Evolutionary conservation across 2,888 invertebrate species (phyloP).

Genomic region (Anorthoa munda): DNA sequence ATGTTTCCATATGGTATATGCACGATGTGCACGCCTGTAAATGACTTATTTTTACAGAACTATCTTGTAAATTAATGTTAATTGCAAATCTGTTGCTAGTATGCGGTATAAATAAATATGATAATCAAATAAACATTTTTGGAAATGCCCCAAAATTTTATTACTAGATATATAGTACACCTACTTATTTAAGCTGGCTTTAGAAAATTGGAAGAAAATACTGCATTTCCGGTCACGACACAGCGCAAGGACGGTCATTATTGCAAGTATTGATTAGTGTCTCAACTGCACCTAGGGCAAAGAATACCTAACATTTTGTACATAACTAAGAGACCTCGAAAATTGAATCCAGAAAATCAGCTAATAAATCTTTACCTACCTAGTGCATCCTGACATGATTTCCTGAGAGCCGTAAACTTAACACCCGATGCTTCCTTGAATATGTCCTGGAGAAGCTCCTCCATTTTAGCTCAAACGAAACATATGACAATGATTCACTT

Average conservation of each 20-base stretch:
- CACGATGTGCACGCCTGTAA: too few relatives aligned
- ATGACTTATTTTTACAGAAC: too few relatives aligned
- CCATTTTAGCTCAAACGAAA: conserved; percentile 91
- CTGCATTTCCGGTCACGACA: conserved; percentile 39
- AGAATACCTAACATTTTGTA: neutral
- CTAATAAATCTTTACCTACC: conserved; percentile 29
- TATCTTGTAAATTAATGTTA: too few relatives aligned
- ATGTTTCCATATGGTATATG: conserved; percentile 30
- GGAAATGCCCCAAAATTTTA: neutral
- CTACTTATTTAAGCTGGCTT: neutral
- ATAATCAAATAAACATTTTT: conserved; percentile 8
- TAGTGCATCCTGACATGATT: conserved; percentile 94
- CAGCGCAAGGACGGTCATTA: conserved; percentile 32
- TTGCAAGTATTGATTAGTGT: conserved; percentile 57
- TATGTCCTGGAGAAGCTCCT: conserved; percentile 96
- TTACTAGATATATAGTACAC: neutral
- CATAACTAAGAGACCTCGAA: neutral
- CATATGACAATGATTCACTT: conserved; percentile 59
- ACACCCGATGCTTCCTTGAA: conserved; percentile 96
- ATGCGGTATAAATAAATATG: conserved; percentile 15
- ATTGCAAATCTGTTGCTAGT: too few relatives aligned
- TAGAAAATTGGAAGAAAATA: neutral
- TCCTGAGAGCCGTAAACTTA: conserved; percentile 94
- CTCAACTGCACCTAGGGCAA: conserved; percentile 33
- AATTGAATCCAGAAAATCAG: neutral